Base-by-base conservation (phyloP, 2,113 vertebrate species). In the Telmatochromis sp. region DNA sequence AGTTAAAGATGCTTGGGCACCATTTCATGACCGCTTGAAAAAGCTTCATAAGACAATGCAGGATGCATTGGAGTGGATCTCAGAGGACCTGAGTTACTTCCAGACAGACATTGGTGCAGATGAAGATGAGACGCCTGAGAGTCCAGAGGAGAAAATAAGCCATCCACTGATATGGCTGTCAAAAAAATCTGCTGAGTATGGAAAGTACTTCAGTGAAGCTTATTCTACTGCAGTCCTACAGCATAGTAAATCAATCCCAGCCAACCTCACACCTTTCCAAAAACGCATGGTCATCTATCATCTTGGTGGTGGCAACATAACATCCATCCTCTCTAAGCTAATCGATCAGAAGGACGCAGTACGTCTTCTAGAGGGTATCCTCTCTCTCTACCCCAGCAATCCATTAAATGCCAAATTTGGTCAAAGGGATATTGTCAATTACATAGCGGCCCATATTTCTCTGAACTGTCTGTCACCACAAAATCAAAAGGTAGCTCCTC, bases 51-150 rank as follows among this genome's bases (percentile, higher is more conserved):
- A 87, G 1, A 95, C 93, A 54, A 85, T 98, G 88, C 95, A 94
- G 26, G 89, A 96, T 5, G 93, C 97, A 6, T 89, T 98, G 82
- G 97, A 97, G 33, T 95, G 97, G 96, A 96, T 98, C 63, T 97
- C 97, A 17, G 97, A 97, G 75, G 97, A 98, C 21, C 81, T 97
- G 26, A 96, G 96, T 87, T 97, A 97, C 33, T 98, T 97, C 87
- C 97, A 97, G 90, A 97, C 96, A 63, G 97, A 97, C 11, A 93
- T 96, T 63, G 93, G 4, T 26, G 81, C 65, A 15, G 95, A 87
- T 55, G 90, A 95, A 51, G 95, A 96, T 1, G 94, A 94, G 10
- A 86, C 55, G 2, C 57, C 1, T 40, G 35, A 87, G 19, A 87
- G 55, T 2, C 60, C 42, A 2, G 95, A 96, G 5, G 92, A 85